A percentile compares a stretch with the other conserved stretches of the same genome.
These are phyloP conservation scores for Rachycentron canadum DNA, from an alignment of 2,797 vertebrate species.

Conservation along the genomic window DNA sequence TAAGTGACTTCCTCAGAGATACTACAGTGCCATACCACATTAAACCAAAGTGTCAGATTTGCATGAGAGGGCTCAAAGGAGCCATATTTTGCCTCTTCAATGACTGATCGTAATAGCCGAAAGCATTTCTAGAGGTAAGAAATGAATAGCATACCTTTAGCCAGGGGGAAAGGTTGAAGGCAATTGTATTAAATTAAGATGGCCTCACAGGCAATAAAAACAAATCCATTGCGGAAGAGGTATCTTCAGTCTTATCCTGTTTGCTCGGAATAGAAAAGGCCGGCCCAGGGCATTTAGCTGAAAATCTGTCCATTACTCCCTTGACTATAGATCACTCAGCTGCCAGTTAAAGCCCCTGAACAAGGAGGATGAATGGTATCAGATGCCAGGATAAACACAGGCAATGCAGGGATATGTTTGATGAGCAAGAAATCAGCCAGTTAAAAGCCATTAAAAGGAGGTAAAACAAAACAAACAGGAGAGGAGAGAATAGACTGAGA, in stretches of 20 bases:
- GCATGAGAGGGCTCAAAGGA: constrained; percentile 32
- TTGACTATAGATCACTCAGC: constrained; percentile 42
- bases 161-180: constrained; percentile 19
- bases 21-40: constrained; percentile 4
- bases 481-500: constrained; percentile 12
- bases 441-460: constrained; percentile 18
- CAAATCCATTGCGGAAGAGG: constrained; percentile 45
- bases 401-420: constrained; percentile 8
- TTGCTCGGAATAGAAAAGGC: constrained; percentile 28
- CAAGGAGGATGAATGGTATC: constrained; percentile 51
- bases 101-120: constrained; percentile 25
- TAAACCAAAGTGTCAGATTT: constrained; percentile 30
- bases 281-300: constrained; percentile 35
- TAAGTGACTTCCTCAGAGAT: not conserved
- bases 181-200: constrained; percentile 51
- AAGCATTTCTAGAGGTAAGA: constrained; percentile 39
- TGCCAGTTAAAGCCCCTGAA: constrained; percentile 59
- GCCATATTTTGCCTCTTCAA: constrained; percentile 18
- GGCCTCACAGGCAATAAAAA: constrained; percentile 45
- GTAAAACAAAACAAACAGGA: constrained; percentile 33
- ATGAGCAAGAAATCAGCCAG: constrained; percentile 35
- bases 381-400: constrained; percentile 54
- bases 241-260: constrained; percentile 21
- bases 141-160: constrained; percentile 56
- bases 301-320: constrained; percentile 62